Evolutionary conservation across 1,140 invertebrate species (phyloP), one percentile per base, ranked within the genome.

Genomic region (Aphaenogaster floridana): DNA sequence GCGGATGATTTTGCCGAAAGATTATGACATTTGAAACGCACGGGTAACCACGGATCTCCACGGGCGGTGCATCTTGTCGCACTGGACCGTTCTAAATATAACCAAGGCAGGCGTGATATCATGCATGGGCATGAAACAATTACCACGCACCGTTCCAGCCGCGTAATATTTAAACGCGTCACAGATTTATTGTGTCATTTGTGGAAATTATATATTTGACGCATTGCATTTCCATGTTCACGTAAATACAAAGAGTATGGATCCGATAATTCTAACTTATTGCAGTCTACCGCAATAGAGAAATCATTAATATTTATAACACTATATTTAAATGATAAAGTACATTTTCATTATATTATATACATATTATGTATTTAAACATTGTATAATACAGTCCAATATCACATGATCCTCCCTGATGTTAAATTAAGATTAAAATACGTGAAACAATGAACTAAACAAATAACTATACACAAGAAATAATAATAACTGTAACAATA

Each of bases 291-390:
- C 39, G 50, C 50, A 36, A 54, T 11, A 54, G 7, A 63, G 42
- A 45, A 63, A 34, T 17, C 15, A 2, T 63, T 28, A n/a, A 28
- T n/a, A 5, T 34, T 61, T 71, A 57, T 71, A 66, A 48, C 9
- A 34, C n/a, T 66, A 69, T 69, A 81, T 83, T 74, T 83, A 81
- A 42, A 80, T 42, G 68, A 83, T 59, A 84, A 84, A 84, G 68
- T 84, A 84, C 69, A 74, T 28, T 69, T 83, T 74, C 13, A 74
- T 21, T 50, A 11, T 39, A 66, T 68, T 81, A 83, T 83, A 74
- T 61, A 84, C 42, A 83, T 72, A 28, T 69, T 52, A 17, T 71
- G 39, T 72, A 61, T 74, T 74, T 84, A 48, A 63, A 84, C 42
- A 48, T 83, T 74, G 11, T 69, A 84, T 84, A 50, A 84, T 84